Percentiles rank a stretch among this genome's conserved stretches.
These are phyloP conservation scores for Murina feae DNA, from an alignment of 2,113 vertebrate genomes.

Conservation along the genomic window DNA sequence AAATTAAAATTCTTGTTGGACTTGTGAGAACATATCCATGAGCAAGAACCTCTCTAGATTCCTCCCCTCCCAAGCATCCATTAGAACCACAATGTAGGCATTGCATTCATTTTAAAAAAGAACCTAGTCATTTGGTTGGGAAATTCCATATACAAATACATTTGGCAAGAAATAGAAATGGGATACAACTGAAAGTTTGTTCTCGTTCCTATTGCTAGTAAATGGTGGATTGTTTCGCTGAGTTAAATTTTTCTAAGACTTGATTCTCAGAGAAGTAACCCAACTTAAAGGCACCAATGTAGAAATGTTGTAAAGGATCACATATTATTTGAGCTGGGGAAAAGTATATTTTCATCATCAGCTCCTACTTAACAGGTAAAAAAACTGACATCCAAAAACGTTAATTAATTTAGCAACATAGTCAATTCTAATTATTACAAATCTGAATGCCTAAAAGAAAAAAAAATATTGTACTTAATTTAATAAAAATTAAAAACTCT, in stretches of 20 bases:
- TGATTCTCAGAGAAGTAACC: not conserved
- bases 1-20: not conserved
- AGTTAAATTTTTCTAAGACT: not conserved
- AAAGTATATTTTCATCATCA: not conserved
- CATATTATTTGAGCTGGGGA: not conserved
- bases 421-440: not conserved
- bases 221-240: constrained; percentile 42
- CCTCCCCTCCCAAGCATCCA: rapidly evolving
- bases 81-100: not conserved
- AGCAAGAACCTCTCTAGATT: not conserved
- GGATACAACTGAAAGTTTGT: constrained; percentile 35
- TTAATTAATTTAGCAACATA: not conserved
- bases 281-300: not conserved
- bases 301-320: not conserved
- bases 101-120: not conserved
- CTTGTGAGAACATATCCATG: not conserved
- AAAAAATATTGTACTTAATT: not conserved
- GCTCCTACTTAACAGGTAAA: not conserved
- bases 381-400: not conserved
- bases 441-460: not conserved
- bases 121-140: not conserved
- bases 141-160: constrained; percentile 15
- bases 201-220: constrained; percentile 11
- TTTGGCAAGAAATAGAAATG: constrained; percentile 13
- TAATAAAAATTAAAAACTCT: not conserved